Evolutionary conservation across 2,888 invertebrate species (phyloP).

Genomic region (Maniola hyperantus): DNA sequence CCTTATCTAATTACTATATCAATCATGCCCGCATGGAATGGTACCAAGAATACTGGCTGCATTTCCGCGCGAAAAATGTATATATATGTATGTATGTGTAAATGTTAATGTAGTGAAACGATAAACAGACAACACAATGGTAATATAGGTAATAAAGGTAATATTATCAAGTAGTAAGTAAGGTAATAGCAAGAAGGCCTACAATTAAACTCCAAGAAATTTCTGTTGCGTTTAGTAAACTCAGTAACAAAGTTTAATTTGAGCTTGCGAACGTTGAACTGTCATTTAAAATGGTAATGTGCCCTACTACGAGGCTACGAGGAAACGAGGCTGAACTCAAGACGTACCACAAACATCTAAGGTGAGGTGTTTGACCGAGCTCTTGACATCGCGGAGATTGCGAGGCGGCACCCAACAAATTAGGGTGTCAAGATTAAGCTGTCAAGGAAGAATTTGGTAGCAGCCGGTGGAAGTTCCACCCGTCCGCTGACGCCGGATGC

Average conservation of each 20-base stretch:
- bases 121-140: too few species aligned
- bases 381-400: constrained; percentile 58
- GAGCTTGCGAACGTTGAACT: constrained; percentile 6
- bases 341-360: constrained; percentile 49
- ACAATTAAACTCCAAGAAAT: not conserved
- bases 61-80: too few species aligned
- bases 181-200: too few species aligned
- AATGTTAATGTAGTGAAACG: too few species aligned
- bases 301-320: constrained; percentile 29
- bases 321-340: constrained; percentile 44
- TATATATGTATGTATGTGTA: too few species aligned
- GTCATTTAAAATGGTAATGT: constrained; percentile 40
- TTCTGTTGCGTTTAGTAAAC: not conserved
- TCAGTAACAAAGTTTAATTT: constrained; percentile 5
- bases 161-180: too few species aligned
- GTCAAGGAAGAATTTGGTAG: constrained; percentile 58
- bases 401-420: constrained; percentile 63
- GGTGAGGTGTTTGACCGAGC: constrained; percentile 71
- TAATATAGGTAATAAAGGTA: too few species aligned
- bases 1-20: too few species aligned
- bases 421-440: constrained; percentile 63
- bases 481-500: constrained; percentile 2
- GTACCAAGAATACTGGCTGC: too few species aligned
- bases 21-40: too few species aligned
- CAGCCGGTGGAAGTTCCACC: constrained; percentile 43